Base-by-base conservation (phyloP, 2,888 invertebrate genomes). In the Limnephilus lunatus region DNA sequence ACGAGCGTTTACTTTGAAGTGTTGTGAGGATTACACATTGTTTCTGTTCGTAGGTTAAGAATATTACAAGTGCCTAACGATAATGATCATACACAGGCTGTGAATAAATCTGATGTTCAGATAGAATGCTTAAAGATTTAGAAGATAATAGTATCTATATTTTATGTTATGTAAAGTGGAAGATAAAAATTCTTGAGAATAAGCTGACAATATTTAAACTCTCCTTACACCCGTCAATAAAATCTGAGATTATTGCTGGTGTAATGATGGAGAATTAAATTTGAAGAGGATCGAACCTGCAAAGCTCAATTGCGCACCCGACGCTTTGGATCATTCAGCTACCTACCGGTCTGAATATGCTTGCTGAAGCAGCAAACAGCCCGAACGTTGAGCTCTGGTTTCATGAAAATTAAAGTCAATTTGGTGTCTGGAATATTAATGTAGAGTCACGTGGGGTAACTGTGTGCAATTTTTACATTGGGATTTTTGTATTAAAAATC, bases 21-120 rank as follows among this genome's bases (percentile, higher is more conserved):
- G 68, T n/a, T 68, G 68, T 68, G 25, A 9, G 7, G n/a, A 68
- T 68, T n/a, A 68, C 25, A 25, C 80, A 80, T 81, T 89, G 89
- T 89, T 44, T 82, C 48, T 83, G 82, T 83, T 35, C 91, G 68
- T 85, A 89, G 87, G 80, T 88, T 80, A 30, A 44, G 68, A 92
- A 88, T 68, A 32, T 53, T 82, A 68, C 9, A 68, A 68, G 15
- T 25, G 19, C 25, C 68, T 68, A 68, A 19, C 25, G 25, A 68
- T 5, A 68, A 25, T 25, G 25, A 68, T 25, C 25, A n/a, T 0
- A 68, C 7, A n/a, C 25, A 9, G 68, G 7, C 25, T 53, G 15
- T 53, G 19, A 53, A 53, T 14, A 53, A 15, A 53, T 53, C 15
- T 15, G 15, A 48, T 48, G 48, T 15, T 2, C 1, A 53, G 5